Base-by-base conservation (phyloP, 2,888 invertebrate genomes). In the Tinea trinotella region DNA sequence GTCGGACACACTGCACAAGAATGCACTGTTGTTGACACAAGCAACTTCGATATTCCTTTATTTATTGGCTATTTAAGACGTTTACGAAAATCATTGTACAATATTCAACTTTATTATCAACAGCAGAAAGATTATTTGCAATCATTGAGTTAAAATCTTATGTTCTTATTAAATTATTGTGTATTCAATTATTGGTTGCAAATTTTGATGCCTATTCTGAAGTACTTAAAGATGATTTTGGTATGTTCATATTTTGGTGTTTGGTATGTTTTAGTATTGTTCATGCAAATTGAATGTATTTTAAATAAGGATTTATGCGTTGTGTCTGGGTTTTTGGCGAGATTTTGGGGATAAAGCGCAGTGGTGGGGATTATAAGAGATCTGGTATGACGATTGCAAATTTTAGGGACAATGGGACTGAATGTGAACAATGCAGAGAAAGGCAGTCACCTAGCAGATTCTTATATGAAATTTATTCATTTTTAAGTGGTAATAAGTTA, bases 11-110 rank as follows among this genome's bases (percentile, higher is more conserved):
- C 71, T 76, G 77, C 79, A 76, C 81, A 84, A 84, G 84, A 84
- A 84, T 84, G 84, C 85, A 83, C 76, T 79, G 81, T 79, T 84
- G 85, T 84, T 85, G 85, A 84, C 84, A 85, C 84, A 81, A 74
- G 76, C 80, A 82, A 78, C 83, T 81, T 82, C 83, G 82, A 83
- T 85, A 83, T 82, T 84, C 81, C 81, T 85, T 85, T 85, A 85
- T 85, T 84, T 85, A 85, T 83, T 77, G 70, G 71, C 81, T 80
- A 82, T 81, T 52, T 40, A 53, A 40, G n/a, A 40, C 24, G 36
- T 18, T 12, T 3, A 49, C 13, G 20, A 12, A 4, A 24, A 40
- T 18, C 12, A 1, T 4, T 24, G 24, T 1, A 7, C 24, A 24
- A 24, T 4, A 50, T 24, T 13, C 22, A 24, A 22, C 50, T 24